Evolutionary conservation across 2,113 vertebrate species (phyloP).

Genomic region (Syngnathus typhle): DNA sequence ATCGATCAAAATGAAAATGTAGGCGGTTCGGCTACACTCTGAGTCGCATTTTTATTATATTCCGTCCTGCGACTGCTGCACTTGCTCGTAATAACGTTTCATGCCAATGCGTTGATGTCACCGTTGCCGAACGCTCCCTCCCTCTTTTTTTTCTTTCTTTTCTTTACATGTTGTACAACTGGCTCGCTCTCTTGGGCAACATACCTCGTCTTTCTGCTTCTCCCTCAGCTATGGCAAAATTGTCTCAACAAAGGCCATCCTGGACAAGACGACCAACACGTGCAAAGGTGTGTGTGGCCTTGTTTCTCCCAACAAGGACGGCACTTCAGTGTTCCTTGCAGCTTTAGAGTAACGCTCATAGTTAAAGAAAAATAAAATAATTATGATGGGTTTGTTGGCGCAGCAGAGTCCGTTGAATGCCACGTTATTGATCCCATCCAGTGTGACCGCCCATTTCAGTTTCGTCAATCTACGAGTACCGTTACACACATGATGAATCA

Average conservation of each 20-base stretch:
- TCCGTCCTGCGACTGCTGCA: constrained; percentile 41
- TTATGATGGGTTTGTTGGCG: too few species aligned
- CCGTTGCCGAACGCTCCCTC: constrained; percentile 57
- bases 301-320: background rate
- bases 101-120: constrained; percentile 66
- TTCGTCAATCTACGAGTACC: background rate
- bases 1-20: too few species aligned
- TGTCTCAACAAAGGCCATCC: constrained; percentile 97
- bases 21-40: too few species aligned
- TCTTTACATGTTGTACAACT: constrained; percentile 54
- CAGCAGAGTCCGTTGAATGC: too few species aligned
- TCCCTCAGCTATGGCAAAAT: constrained; percentile 92
- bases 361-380: background rate
- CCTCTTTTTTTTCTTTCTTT: too few species aligned
- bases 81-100: constrained; percentile 64
- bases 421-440: too few species aligned
- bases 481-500: background rate
- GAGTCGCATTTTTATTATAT: background rate
- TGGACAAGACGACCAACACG: constrained; percentile 99
- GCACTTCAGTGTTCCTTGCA: background rate
- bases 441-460: too few species aligned
- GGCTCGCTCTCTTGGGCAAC: constrained; percentile 19
- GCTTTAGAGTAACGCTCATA: too few species aligned
- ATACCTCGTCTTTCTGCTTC: constrained; percentile 50
- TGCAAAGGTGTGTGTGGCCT: constrained; percentile 88